Evolutionary conservation across 2,113 vertebrate genomes (phyloP).

Genomic region (Pollimyrus isidori): DNA sequence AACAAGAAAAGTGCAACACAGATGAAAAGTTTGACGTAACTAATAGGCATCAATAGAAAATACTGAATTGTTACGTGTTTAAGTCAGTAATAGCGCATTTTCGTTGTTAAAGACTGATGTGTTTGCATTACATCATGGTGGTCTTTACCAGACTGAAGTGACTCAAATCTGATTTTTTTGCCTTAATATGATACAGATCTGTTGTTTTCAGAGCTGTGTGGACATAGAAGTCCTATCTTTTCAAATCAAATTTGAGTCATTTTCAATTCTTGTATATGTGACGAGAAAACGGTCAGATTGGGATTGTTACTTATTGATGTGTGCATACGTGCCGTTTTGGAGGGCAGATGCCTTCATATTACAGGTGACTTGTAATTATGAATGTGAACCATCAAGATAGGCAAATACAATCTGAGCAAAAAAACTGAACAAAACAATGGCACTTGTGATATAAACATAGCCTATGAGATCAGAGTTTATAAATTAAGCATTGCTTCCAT

Average conservation of each 20-base stretch:
- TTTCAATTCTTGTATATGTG: neutral
- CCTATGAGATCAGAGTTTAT: neutral
- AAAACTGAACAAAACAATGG: neutral
- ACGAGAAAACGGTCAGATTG: neutral
- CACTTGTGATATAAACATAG: neutral
- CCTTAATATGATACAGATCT: neutral
- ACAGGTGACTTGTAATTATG: neutral
- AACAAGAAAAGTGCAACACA: neutral
- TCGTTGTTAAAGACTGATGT: neutral
- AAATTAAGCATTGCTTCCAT: neutral
- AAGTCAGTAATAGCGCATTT: neutral
- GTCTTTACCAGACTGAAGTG: neutral
- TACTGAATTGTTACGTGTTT: neutral
- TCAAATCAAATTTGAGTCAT: neutral
- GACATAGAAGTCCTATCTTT: neutral
- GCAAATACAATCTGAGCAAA: neutral
- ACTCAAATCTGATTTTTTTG: neutral
- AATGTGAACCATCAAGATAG: neutral
- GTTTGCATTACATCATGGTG: neutral
- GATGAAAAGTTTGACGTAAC: neutral
- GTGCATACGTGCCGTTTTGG: neutral
- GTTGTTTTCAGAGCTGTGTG: neutral
- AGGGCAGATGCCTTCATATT: neutral
- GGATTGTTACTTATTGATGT: neutral
- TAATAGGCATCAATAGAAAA: neutral